These are phyloP conservation scores for Sturnus vulgaris DNA, from an alignment of 2,113 vertebrate genomes.

Conservation along the genomic window DNA sequence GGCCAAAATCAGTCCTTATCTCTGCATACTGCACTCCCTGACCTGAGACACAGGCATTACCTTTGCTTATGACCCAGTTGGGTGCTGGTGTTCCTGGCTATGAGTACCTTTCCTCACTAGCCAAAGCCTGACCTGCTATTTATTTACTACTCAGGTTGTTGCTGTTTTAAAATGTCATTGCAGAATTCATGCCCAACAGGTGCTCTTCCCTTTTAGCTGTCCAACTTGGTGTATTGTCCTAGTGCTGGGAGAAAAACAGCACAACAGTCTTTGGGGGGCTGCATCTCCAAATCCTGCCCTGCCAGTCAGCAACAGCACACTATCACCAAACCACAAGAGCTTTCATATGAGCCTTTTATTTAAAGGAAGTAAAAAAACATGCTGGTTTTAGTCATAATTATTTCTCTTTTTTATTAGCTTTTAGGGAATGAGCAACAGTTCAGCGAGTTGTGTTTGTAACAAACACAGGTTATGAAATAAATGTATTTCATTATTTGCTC, in stretches of 20 bases:
- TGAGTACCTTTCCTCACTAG: background rate
- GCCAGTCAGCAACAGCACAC: background rate
- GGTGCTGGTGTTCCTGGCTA: background rate
- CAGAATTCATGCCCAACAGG: background rate
- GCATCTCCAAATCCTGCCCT: background rate
- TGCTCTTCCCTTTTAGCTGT: background rate
- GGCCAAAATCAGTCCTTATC: background rate
- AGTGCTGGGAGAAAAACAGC: background rate
- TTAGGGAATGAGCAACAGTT: constrained; percentile 47
- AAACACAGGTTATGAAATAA: constrained; percentile 62
- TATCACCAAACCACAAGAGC: constrained; percentile 1
- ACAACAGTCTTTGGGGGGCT: background rate
- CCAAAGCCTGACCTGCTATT: background rate
- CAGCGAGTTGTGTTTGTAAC: constrained; percentile 31
- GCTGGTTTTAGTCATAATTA: background rate
- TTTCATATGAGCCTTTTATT: constrained; percentile 18
- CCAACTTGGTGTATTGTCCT: background rate
- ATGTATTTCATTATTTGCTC: constrained; percentile 57
- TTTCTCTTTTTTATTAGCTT: constrained; percentile 57
- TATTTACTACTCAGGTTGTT: background rate
- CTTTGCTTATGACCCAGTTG: background rate
- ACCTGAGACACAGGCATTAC: background rate
- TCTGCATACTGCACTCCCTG: background rate
- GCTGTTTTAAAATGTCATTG: background rate
- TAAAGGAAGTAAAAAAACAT: constrained; percentile 23